These are phyloP conservation scores for Telenomus remus DNA, from an alignment of 1,140 invertebrate species.

Conservation along the genomic window DNA sequence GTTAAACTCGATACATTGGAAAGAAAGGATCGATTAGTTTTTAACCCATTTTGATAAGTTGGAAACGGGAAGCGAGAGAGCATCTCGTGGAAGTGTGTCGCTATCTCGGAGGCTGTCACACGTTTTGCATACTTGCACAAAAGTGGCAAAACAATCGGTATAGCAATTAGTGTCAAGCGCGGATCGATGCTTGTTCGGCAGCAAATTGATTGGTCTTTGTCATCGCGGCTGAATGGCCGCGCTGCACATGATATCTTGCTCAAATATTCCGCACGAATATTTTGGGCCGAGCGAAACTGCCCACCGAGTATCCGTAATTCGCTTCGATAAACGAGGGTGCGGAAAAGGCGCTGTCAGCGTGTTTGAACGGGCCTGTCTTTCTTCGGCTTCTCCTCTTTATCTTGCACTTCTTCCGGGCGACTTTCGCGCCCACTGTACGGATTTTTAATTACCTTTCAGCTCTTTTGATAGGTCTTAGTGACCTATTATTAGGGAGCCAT, in stretches of 20 bases:
- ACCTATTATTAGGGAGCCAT: slow-evolving; percentile 39
- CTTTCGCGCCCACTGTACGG: slow-evolving; percentile 1
- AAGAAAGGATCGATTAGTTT: too few relatives aligned
- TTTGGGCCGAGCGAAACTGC: too few relatives aligned
- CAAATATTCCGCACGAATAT: too few relatives aligned
- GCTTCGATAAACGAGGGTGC: too few relatives aligned
- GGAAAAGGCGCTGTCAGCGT: too few relatives aligned
- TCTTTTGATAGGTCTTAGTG: slow-evolving; percentile 27
- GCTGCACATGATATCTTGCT: neutral
- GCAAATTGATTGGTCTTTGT: slow-evolving; percentile 49
- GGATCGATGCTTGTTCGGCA: slow-evolving; percentile 33
- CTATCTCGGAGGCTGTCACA: slow-evolving; percentile 11
- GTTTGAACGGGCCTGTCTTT: neutral
- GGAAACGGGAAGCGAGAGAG: slow-evolving; percentile 10
- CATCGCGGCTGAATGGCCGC: neutral
- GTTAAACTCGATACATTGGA: too few relatives aligned
- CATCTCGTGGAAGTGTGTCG: slow-evolving; percentile 32
- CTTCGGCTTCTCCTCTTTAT: neutral
- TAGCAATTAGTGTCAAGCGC: slow-evolving; percentile 53
- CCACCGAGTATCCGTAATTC: too few relatives aligned
- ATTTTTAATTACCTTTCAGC: slow-evolving; percentile 29
- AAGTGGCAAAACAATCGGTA: slow-evolving; percentile 54
- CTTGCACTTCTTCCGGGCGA: neutral
- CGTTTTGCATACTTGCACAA: slow-evolving; percentile 54
- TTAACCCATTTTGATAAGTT: slow-evolving; percentile 49